A percentile compares a stretch with the other conserved stretches of the same genome.
Conservation (phyloP, 1,140 invertebrate genomes). For the Sitophilus oryzae region DNA sequence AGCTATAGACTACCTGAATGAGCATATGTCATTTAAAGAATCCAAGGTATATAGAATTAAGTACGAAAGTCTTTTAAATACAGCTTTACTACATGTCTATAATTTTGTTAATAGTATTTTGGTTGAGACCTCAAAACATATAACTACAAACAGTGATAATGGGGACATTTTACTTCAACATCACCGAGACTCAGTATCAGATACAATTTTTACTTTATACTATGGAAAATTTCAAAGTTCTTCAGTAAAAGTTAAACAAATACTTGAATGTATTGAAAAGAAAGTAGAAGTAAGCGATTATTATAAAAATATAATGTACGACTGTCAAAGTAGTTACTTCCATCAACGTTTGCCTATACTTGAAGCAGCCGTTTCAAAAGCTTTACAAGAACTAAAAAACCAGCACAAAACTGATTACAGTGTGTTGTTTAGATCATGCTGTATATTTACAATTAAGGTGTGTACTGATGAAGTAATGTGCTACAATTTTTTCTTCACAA, state of each 20-base stretch:
- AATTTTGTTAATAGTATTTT: conserved; percentile 37
- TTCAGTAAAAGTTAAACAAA: conserved; percentile 71
- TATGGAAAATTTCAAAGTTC: conserved; percentile 92
- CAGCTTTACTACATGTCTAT: conserved; percentile 56
- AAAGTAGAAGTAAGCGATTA: conserved; percentile 58
- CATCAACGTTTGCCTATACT: conserved; percentile 67
- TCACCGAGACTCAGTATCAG: conserved; percentile 43
- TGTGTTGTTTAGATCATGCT: conserved; percentile 77
- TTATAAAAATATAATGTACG: conserved; percentile 70
- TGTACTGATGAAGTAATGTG: conserved; percentile 88
- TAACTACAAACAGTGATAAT: conserved; percentile 45
- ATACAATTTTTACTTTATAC: conserved; percentile 82
- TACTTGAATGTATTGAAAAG: conserved; percentile 79
- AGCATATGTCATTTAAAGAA: conserved; percentile 66
- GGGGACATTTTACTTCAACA: conserved; percentile 34
- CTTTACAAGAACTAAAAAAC: conserved; percentile 63
- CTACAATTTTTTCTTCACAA: conserved; percentile 82
- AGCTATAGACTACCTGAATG: conserved; percentile 78
- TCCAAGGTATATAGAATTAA: conserved; percentile 71
- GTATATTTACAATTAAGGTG: conserved; percentile 83
- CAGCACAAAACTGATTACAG: conserved; percentile 80
- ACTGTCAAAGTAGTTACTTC: conserved; percentile 85
- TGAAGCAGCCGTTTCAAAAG: conserved; percentile 67
- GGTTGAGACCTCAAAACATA: conserved; percentile 68
- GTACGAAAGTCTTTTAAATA: conserved; percentile 73